Percentiles rank a stretch among this genome's conserved stretches.
phyloP scores from a whole-genome alignment of 2,797 vertebrate genomes.

The Melanotaenia maccullochi region DNA sequence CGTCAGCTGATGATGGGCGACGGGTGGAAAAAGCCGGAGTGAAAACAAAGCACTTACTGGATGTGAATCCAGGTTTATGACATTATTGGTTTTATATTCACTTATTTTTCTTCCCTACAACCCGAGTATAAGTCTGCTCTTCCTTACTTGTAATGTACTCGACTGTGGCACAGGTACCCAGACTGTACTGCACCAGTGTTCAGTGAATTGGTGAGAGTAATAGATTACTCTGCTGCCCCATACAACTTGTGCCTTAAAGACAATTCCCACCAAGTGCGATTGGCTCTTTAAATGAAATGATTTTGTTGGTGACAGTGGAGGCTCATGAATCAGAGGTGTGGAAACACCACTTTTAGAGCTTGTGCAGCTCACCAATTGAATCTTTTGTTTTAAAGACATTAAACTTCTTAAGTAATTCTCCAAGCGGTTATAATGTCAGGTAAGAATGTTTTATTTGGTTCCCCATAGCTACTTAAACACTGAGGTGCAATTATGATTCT shows the following conservation, averaged over 20 bases:
- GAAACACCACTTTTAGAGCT: constrained; percentile 1
- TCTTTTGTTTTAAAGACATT: constrained; percentile 12
- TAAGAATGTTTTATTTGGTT: not conserved
- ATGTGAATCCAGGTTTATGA: constrained; percentile 16
- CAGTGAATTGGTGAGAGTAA: constrained; percentile 22
- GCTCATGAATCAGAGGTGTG: not conserved
- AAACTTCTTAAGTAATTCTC: not conserved
- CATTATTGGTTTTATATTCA: constrained; percentile 9
- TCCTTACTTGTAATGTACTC: constrained; percentile 13
- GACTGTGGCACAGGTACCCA: constrained; percentile 27
- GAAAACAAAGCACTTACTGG: constrained; percentile 3
- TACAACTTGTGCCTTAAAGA: constrained; percentile 59
- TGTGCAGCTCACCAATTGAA: constrained; percentile 7
- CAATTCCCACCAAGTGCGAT: constrained; percentile 48
- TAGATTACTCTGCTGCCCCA: not conserved
- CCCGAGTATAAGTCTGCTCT: constrained; percentile 10
- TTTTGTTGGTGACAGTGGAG: not conserved
- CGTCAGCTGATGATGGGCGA: constrained; percentile 1
- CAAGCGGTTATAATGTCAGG: constrained; percentile 1
- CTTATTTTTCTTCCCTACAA: constrained; percentile 3
- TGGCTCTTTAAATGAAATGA: constrained; percentile 1
- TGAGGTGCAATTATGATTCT: not conserved
- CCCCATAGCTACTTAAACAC: not conserved
- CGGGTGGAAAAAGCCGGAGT: constrained; percentile 1
- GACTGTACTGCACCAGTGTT: constrained; percentile 14